Evolutionary conservation across 2,797 vertebrate species (phyloP), one percentile per base, ranked within the genome.

Genomic region (Pitangus sulphuratus): DNA sequence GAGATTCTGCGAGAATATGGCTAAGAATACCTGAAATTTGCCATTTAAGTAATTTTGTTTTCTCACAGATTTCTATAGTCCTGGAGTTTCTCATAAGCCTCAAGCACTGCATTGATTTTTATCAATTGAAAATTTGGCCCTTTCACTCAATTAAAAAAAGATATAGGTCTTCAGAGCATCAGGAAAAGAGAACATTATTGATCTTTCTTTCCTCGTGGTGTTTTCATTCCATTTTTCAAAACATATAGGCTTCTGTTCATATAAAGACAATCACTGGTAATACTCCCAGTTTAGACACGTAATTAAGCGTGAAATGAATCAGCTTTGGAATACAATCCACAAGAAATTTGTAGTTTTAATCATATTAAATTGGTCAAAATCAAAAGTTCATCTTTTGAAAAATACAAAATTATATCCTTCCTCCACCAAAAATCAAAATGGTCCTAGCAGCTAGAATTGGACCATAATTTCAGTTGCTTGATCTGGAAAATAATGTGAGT

Each of bases 231-330:
- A 2, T 87, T 95, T 94, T 90, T 60, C 75, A 85, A 92, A 90
- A 93, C 9, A 33, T 84, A 68, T 15, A 90, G 15, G 20, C 19
- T 77, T 87, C 45, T 89, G 30, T 80, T 90, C 92, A 81, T 84
- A 65, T 72, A 81, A 93, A 80, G 70, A 87, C 61, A 89, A 89
- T 84, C 11, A 7, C 56, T 90, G 80, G 77, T 77, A 92, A 47
- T 35, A 14, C 5, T 87, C 68, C 72, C 84, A 85, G 42, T 85
- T 90, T 80, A 80, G 47, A 82, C 19, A 96, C 9, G n/a, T 58
- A 93, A 95, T 92, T 93, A 94, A 85, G 53, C 68, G 79, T 60
- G 6, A 93, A 96, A 89, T 74, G 5, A 89, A 83, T 87, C 5
- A 0, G 11, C 13, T 89, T 87, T 89, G 68, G 60, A 90, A 89